phyloP scores from a whole-genome alignment of 1,140 invertebrate genomes.

The Stenopsyche tienmushanensis region DNA sequence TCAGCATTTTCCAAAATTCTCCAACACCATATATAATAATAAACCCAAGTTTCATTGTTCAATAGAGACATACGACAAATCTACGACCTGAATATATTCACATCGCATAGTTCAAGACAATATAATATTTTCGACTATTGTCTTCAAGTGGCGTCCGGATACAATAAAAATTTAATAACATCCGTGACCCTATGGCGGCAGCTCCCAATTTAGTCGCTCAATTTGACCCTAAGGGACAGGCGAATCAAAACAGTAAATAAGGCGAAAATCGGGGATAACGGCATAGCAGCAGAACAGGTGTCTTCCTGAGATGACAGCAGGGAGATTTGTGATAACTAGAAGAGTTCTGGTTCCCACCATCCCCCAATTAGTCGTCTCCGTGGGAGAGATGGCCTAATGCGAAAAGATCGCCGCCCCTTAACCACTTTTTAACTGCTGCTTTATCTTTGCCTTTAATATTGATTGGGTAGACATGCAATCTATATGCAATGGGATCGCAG shows the following conservation, averaged over 20 bases:
- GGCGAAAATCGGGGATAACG: constrained; percentile 26
- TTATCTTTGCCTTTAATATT: constrained; percentile 15
- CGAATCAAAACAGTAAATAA: constrained; percentile 31
- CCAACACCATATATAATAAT: too few relatives aligned
- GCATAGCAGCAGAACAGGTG: constrained; percentile 29
- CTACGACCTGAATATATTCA: too few relatives aligned
- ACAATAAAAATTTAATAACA: constrained; percentile 19
- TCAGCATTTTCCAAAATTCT: too few relatives aligned
- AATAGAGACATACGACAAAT: too few relatives aligned
- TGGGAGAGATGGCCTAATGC: constrained; percentile 20
- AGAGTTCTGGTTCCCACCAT: constrained; percentile 20
- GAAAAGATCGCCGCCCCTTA: constrained; percentile 4
- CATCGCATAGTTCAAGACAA: not conserved
- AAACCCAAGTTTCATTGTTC: too few relatives aligned
- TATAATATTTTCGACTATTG: not conserved
- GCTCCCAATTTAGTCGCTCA: constrained; percentile 24
- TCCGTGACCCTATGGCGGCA: constrained; percentile 16
- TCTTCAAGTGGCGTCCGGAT: not conserved
- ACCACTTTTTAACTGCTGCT: not conserved
- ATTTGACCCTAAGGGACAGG: constrained; percentile 19
- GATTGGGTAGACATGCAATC: not conserved
- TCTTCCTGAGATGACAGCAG: constrained; percentile 29
- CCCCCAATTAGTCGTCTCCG: constrained; percentile 15
- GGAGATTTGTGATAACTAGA: constrained; percentile 29
- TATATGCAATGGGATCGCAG: too few relatives aligned